Evolutionary conservation across 1,140 invertebrate species (phyloP).

Genomic region (Eupristina koningsbergeri): DNA sequence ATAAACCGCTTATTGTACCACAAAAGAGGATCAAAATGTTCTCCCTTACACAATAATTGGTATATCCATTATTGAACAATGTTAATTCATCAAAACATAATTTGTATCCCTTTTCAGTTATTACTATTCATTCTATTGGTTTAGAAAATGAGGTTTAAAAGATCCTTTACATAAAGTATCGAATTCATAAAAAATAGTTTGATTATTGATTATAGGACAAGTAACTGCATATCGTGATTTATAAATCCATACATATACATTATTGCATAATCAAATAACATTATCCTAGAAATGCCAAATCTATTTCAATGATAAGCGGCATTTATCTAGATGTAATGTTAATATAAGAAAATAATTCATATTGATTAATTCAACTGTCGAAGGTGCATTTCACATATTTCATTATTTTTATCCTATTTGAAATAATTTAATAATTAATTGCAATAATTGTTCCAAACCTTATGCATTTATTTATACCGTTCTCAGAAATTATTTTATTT

Average conservation of each 20-base stretch:
- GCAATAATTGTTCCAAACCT: not conserved
- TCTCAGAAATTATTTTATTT: not conserved
- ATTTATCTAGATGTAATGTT: not conserved
- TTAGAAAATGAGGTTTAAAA: not conserved
- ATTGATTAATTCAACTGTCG: not conserved
- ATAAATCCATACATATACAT: not conserved
- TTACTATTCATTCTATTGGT: too few species aligned
- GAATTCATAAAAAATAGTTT: not conserved
- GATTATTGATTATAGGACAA: too few species aligned
- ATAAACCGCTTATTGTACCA: not conserved
- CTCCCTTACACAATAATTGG: too few species aligned
- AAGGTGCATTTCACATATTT: not conserved
- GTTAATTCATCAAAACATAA: not conserved
- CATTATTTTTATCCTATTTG: not conserved
- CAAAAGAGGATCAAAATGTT: not conserved
- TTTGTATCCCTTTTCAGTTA: not conserved
- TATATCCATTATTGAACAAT: not conserved
- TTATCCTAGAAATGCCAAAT: not conserved
- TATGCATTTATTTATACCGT: not conserved
- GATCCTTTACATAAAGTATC: not conserved
- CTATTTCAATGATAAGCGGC: not conserved
- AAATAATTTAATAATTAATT: not conserved
- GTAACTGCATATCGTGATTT: not conserved
- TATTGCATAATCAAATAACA: not conserved
- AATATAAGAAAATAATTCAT: not conserved